These are phyloP conservation scores for Hydraecia micacea DNA, from an alignment of 2,888 invertebrate species.

Conservation along the genomic window DNA sequence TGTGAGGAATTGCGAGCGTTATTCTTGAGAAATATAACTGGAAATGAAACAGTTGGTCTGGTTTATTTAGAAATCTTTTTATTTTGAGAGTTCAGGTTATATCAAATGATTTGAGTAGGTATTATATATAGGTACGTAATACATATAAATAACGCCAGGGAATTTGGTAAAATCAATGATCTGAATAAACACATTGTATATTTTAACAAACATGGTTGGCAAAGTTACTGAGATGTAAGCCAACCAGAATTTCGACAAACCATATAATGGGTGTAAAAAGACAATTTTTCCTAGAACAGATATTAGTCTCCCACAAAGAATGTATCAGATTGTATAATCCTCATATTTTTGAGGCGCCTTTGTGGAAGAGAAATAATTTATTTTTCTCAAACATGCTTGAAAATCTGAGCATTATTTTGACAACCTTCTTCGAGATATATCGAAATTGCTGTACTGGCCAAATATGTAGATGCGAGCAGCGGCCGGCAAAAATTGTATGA, in stretches of 20 bases:
- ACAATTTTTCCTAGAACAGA: not conserved
- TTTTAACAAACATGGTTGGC: not conserved
- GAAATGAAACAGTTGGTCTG: not conserved
- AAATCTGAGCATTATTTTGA: too few relatives aligned
- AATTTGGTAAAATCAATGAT: not conserved
- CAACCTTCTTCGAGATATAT: too few relatives aligned
- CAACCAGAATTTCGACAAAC: not conserved
- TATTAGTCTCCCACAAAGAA: too few relatives aligned
- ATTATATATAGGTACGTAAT: not conserved
- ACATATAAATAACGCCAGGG: not conserved
- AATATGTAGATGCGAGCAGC: too few relatives aligned
- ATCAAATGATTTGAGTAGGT: not conserved
- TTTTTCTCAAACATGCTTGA: too few relatives aligned
- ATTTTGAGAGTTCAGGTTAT: slow-evolving; percentile 2
- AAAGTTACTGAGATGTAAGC: not conserved
- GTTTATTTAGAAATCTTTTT: slow-evolving; percentile 18
- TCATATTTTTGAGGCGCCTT: too few relatives aligned
- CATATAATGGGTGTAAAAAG: not conserved
- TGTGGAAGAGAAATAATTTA: too few relatives aligned
- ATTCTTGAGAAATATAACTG: slow-evolving; percentile 18
- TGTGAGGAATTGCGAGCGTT: slow-evolving; percentile 12
- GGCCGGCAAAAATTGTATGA: too few relatives aligned
- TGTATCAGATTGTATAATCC: too few relatives aligned
- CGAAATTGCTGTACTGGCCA: too few relatives aligned
- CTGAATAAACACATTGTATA: not conserved